Conservation (phyloP, 2,888 invertebrate genomes). For the Megaustenia siamemsis region DNA sequence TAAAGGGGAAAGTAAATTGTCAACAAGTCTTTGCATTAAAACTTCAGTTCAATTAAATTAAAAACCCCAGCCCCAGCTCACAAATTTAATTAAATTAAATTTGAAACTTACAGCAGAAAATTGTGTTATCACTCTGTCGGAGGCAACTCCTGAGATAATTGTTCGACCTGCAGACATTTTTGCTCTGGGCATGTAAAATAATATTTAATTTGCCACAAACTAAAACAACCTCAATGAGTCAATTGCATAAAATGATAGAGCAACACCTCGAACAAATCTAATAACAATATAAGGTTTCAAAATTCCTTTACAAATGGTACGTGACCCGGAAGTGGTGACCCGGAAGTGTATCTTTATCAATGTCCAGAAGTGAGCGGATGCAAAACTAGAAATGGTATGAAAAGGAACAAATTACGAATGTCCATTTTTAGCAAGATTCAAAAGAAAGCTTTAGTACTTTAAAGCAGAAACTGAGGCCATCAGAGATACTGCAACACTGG, state of each 20-base stretch:
- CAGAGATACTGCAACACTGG: too few species aligned
- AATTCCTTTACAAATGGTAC: conserved; percentile 16
- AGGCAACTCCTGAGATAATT: conserved; percentile 73
- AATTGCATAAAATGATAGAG: neutral
- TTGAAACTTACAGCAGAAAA: conserved; percentile 81
- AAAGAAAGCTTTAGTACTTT: too few species aligned
- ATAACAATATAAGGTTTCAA: neutral
- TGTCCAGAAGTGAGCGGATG: neutral
- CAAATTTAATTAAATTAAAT: conserved; percentile 3
- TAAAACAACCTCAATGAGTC: neutral
- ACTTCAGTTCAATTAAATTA: too few species aligned
- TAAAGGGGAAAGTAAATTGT: too few species aligned
- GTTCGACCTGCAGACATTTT: conserved; percentile 70
- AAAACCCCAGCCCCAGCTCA: too few species aligned
- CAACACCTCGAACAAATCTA: neutral
- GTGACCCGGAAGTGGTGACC: conserved; percentile 52
- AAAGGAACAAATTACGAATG: neutral
- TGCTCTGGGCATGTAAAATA: conserved; percentile 40
- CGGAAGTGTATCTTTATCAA: too few species aligned
- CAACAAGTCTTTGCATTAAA: too few species aligned
- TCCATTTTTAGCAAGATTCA: too few species aligned
- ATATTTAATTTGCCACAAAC: neutral
- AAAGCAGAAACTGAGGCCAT: too few species aligned
- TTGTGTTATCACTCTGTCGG: conserved; percentile 81
- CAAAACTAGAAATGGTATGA: neutral